Evolutionary conservation across 1,140 invertebrate genomes (phyloP).

Genomic region (Drosophila kohkoa): DNA sequence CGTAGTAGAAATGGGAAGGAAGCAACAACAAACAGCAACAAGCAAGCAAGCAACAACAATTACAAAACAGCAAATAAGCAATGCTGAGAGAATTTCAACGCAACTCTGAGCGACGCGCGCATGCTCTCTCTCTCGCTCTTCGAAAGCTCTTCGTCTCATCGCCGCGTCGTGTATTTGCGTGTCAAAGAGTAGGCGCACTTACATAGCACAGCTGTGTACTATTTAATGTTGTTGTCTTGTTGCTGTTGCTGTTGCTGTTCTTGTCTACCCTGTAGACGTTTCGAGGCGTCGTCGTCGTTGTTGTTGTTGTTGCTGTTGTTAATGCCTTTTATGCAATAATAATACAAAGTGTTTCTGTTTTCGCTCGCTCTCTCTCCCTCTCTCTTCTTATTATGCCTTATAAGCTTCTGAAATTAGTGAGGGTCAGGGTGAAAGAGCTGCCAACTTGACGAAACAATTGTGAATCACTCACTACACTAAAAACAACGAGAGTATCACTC

Average conservation of each 20-base stretch:
- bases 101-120: conserved; percentile 46
- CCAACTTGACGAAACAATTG: too few relatives aligned
- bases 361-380: neutral
- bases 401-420: conserved; percentile 25
- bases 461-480: too few relatives aligned
- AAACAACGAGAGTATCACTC: too few relatives aligned
- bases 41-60: conserved; percentile 26
- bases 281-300: neutral
- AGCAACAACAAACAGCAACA: conserved; percentile 43
- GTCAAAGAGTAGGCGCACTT: conserved; percentile 40
- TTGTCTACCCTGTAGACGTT: neutral
- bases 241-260: conserved; percentile 29
- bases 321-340: conserved; percentile 74
- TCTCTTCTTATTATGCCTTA: neutral
- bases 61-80: conserved; percentile 25
- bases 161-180: conserved; percentile 26
- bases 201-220: conserved; percentile 39
- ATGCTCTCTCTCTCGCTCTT: conserved; percentile 45
- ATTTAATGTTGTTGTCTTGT: conserved; percentile 19
- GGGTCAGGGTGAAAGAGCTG: conserved; percentile 4
- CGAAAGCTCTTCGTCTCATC: conserved; percentile 45
- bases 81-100: conserved; percentile 30
- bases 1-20: conserved; percentile 70
- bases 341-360: conserved; percentile 44
- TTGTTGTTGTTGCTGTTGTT: too few relatives aligned